Base-by-base conservation (phyloP, 2,113 vertebrate species). In the Rousettus leschenaultii region DNA sequence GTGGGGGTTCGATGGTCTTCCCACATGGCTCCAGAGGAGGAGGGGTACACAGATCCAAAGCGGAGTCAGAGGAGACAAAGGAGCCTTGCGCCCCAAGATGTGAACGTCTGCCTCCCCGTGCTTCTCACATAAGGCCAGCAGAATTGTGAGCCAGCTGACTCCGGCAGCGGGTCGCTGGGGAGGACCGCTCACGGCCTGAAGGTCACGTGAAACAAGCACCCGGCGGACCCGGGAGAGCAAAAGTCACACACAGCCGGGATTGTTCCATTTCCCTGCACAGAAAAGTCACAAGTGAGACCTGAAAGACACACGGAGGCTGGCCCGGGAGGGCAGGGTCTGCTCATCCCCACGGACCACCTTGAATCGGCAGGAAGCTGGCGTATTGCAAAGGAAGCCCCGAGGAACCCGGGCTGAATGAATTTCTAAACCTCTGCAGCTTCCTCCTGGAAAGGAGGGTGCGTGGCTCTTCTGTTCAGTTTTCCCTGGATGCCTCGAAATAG, bases 401-500 rank as follows among this genome's bases (percentile, higher is more conserved):
- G 91, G n/a, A 89, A 40, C 63, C 61, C 30, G 53, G 28, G 24
- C 48, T 2, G 2, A 85, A 57, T 13, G 28, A 43, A 65, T 53
- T n/a, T 74, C 87, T 75, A 63, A 78, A 79, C 22, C 2, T 24
- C 55, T 40, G 22, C 59, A 1, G 19, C 6, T 19, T 30, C 19
- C 18, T 70, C 14, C 74, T 70, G 40, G 43, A 88, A 87, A 71
- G 7, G n/a, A 78, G 38, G 38, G 15, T 55, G 16, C 55, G 26
- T 48, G 13, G 38, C 26, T 89, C 93, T 75, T 83, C 90, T 57
- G 59, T 53, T 53, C 63, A 15, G 68, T 86, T 91, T 92, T 11
- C 63, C 73, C 91, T 82, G 55, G 89, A 43, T 30, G 18, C 43
- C 73, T 95, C 85, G 61, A 83, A 93, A 96, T 61, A 97, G 96